Percentiles rank a stretch among this genome's conserved stretches.
These are phyloP conservation scores for Protonemura montana DNA, from an alignment of 2,888 invertebrate genomes.

Conservation along the genomic window DNA sequence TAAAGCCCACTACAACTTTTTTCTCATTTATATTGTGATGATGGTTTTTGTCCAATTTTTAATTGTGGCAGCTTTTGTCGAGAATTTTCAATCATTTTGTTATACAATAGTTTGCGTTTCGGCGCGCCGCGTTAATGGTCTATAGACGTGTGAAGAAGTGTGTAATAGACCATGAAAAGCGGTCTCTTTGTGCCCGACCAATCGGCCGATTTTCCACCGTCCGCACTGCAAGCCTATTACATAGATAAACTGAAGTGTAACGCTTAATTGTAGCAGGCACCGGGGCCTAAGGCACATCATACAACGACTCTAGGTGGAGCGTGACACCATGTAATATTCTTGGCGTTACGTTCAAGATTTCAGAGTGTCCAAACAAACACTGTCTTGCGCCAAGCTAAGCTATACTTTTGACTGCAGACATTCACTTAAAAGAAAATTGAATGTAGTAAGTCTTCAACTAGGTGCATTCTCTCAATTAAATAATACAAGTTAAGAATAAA, in stretches of 20 bases:
- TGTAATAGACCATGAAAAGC: slow-evolving; percentile 43
- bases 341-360: too few relatives aligned
- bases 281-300: slow-evolving; percentile 28
- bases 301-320: neutral
- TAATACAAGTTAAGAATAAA: neutral
- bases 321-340: neutral
- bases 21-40: slow-evolving; percentile 16
- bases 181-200: slow-evolving; percentile 41
- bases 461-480: neutral
- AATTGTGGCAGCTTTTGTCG: slow-evolving; percentile 41
- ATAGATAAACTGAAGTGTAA: slow-evolving; percentile 25
- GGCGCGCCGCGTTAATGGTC: slow-evolving; percentile 24
- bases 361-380: neutral
- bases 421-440: neutral
- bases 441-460: neutral
- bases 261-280: neutral
- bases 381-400: neutral
- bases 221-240: slow-evolving; percentile 13
- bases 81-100: slow-evolving; percentile 41
- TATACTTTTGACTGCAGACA: neutral
- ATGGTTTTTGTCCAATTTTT: slow-evolving; percentile 39
- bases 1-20: neutral
- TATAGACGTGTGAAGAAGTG: slow-evolving; percentile 12
- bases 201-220: slow-evolving; percentile 32
- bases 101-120: slow-evolving; percentile 33